A percentile compares a stretch with the other conserved stretches of the same genome.
Conservation (phyloP, 2,113 vertebrate species). For the Actenoides lindsayi region DNA sequence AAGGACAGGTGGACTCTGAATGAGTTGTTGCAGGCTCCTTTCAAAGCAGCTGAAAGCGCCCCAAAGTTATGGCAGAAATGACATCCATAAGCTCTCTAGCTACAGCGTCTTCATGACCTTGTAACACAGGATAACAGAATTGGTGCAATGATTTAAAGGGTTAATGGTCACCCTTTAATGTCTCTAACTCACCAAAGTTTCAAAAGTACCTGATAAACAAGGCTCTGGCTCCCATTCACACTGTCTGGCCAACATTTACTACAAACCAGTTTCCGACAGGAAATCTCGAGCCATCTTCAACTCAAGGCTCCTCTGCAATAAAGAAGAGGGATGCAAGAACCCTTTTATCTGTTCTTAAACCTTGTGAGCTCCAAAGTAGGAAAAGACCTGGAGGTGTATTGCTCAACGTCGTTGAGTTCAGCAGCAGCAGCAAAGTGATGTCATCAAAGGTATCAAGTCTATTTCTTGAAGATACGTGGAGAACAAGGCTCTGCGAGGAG, state of each 20-base stretch:
- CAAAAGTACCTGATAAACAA: not conserved
- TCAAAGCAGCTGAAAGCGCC: not conserved
- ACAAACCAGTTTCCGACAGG: not conserved
- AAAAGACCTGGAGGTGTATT: not conserved
- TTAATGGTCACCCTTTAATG: not conserved
- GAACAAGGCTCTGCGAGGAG: not conserved
- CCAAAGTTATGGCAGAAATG: not conserved
- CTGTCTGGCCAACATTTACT: not conserved
- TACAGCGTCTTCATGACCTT: not conserved
- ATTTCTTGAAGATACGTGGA: slow-evolving; percentile 45
- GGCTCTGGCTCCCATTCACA: not conserved
- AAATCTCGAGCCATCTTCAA: not conserved
- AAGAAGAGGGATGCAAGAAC: not conserved
- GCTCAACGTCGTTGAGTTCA: not conserved
- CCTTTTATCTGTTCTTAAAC: not conserved
- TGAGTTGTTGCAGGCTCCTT: accelerated
- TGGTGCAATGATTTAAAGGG: not conserved
- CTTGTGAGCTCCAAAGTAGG: not conserved
- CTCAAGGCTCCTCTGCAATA: not conserved
- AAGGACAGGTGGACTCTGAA: not conserved
- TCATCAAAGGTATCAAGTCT: slow-evolving; percentile 31
- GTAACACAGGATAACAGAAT: not conserved
- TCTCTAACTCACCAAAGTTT: not conserved
- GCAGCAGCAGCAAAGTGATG: not conserved
- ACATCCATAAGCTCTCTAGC: not conserved